Evolutionary conservation across 2,888 invertebrate species (phyloP).

Genomic region (Anaspis maculata): DNA sequence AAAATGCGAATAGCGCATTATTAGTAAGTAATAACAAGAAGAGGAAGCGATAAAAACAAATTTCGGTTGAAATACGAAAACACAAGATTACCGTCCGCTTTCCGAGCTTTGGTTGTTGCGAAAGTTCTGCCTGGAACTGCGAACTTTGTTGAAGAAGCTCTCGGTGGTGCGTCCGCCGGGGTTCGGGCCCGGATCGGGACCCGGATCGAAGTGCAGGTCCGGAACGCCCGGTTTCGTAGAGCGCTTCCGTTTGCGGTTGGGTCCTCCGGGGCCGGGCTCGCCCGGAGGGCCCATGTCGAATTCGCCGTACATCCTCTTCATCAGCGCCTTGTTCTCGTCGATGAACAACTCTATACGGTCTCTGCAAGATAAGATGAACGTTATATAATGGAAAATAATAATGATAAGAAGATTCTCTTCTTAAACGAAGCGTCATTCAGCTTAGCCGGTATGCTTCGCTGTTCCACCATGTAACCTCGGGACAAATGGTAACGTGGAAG

Average conservation of each 20-base stretch:
- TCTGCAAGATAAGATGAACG: conserved; percentile 51
- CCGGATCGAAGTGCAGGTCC: conserved; percentile 48
- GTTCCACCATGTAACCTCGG: too few relatives aligned
- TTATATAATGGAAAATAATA: too few relatives aligned
- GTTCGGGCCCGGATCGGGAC: conserved; percentile 38
- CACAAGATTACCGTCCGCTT: conserved; percentile 43
- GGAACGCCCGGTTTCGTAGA: conserved; percentile 48
- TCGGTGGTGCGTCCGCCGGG: conserved; percentile 23
- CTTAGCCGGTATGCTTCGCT: too few relatives aligned
- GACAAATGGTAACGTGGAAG: too few relatives aligned
- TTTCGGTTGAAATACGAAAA: not conserved
- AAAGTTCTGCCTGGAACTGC: conserved; percentile 49
- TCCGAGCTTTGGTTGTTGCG: conserved; percentile 46
- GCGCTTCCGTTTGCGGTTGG: conserved; percentile 27
- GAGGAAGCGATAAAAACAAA: too few relatives aligned
- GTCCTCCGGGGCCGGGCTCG: conserved; percentile 44
- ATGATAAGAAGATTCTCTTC: too few relatives aligned
- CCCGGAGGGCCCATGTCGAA: conserved; percentile 54
- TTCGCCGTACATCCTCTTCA: conserved; percentile 90
- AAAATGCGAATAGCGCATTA: too few relatives aligned
- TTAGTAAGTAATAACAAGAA: too few relatives aligned
- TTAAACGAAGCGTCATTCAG: conserved; percentile 1
- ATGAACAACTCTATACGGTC: conserved; percentile 87
- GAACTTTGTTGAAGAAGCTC: conserved; percentile 47
- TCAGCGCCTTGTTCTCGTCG: conserved; percentile 88